phyloP scores from a whole-genome alignment of 2,888 invertebrate species.

The Cryptocheilus praepositus region DNA sequence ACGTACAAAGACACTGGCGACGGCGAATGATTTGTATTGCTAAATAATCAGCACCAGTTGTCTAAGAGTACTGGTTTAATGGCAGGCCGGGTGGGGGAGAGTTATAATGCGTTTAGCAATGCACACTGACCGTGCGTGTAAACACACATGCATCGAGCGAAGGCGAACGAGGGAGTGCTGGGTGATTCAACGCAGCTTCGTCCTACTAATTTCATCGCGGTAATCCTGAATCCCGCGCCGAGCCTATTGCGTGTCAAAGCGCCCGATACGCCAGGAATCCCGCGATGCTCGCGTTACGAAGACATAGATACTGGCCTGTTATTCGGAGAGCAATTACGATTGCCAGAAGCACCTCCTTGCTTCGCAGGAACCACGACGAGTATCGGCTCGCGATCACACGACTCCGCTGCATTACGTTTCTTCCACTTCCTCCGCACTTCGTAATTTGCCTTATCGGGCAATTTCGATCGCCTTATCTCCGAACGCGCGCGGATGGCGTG shows the following conservation, averaged over 20 bases:
- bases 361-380: not conserved
- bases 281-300: not conserved
- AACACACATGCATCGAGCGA: constrained; percentile 12
- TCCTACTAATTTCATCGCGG: constrained; percentile 45
- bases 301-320: not conserved
- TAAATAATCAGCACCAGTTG: constrained; percentile 71
- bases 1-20: constrained; percentile 35
- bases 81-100: constrained; percentile 53
- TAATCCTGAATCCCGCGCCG: constrained; percentile 21
- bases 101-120: constrained; percentile 57
- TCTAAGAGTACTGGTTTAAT: constrained; percentile 68
- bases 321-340: constrained; percentile 4
- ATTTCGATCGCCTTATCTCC: too few species aligned
- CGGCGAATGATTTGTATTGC: constrained; percentile 70
- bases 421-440: constrained; percentile 4
- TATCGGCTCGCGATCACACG: not conserved
- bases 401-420: not conserved
- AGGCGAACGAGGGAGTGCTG: constrained; percentile 9
- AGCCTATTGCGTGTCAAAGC: not conserved
- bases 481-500: not conserved
- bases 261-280: not conserved
- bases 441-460: not conserved
- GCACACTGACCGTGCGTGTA: constrained; percentile 24
- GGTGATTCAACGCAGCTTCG: constrained; percentile 12
- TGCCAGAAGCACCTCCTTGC: not conserved